Base-by-base conservation (phyloP, 1,140 invertebrate species). In the Lucilia cuprina region DNA sequence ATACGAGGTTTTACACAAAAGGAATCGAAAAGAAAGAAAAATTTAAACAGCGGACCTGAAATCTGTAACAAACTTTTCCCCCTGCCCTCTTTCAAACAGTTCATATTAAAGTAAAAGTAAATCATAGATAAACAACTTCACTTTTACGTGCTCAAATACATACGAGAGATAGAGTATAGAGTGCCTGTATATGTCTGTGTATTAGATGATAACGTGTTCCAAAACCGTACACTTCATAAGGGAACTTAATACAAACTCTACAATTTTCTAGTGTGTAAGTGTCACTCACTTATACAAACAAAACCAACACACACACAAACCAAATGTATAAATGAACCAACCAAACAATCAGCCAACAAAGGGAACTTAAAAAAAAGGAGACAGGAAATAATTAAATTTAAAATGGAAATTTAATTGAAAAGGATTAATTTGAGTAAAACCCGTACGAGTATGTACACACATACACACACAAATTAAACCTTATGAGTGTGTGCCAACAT, bases 371-470 rank as follows among this genome's bases (percentile, higher is more conserved):
- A 65, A n/a, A n/a, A 70, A 21, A 21, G 65, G 65, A 70, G 65
- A 19, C 65, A 70, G 65, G 65, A 70, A 70, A 70, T 70, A 70
- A 70, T 70, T 70, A 70, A 70, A 70, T 70, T 70, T 70, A 70
- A 70, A 70, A 70, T 70, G 65, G 65, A 70, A 70, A 70, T 70
- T 70, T 70, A 21, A 70, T 70, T 70, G 65, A 70, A 70, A 70
- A 70, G 65, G 21, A 70, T 70, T 70, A 70, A 70, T 70, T 70
- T 70, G 65, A 21, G 65, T 21, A 60, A 5, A 41, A 41, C 41
- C 10, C 41, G 41, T 41, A 41, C 41, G 41, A 41, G 41, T 41
- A 5, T 41, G 41, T 41, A 41, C 41, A 41, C 41, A 41, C 5
- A 41, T 2, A 41, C 25, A 30, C 25, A 30, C 25, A 30, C 25